Percentiles rank a stretch among this genome's conserved stretches.
These are phyloP conservation scores for Clarias macrocephalus DNA, from an alignment of 2,113 vertebrate species.

Conservation along the genomic window DNA sequence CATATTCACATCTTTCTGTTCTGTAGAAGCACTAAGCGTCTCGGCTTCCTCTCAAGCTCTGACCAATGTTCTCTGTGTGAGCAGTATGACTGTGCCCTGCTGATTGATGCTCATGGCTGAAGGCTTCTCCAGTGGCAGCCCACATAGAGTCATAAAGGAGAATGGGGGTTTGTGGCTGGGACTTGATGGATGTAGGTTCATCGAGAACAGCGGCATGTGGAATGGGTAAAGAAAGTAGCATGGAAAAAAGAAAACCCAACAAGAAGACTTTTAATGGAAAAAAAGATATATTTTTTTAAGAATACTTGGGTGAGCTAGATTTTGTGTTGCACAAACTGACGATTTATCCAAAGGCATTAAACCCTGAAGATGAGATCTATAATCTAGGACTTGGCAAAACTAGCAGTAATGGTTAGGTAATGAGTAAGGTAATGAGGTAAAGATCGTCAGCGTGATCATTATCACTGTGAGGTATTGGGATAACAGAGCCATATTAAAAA, in stretches of 20 bases:
- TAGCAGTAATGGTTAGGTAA: not conserved
- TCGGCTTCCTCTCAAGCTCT: conserved; percentile 3
- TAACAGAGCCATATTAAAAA: not conserved
- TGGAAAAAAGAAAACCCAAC: not conserved
- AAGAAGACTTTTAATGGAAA: not conserved
- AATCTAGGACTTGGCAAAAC: not conserved
- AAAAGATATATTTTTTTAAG: not conserved
- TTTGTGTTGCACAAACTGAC: not conserved
- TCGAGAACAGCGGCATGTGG: not conserved
- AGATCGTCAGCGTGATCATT: not conserved
- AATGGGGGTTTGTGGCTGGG: conserved; percentile 30
- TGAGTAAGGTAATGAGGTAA: not conserved
- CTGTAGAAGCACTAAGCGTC: not conserved
- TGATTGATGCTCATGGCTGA: conserved; percentile 30
- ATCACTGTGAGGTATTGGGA: not conserved
- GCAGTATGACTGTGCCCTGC: not conserved
- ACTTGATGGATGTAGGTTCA: conserved; percentile 22
- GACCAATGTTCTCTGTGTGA: conserved; percentile 20
- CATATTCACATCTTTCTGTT: not conserved
- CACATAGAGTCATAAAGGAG: conserved; percentile 21
- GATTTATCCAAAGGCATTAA: not conserved
- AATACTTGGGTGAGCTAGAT: not conserved
- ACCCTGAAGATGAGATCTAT: not conserved
- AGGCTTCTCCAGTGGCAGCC: conserved; percentile 29
- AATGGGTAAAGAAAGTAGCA: not conserved